Evolutionary conservation across 2,797 vertebrate species (phyloP).

Genomic region (Cyprinodon diabolis): DNA sequence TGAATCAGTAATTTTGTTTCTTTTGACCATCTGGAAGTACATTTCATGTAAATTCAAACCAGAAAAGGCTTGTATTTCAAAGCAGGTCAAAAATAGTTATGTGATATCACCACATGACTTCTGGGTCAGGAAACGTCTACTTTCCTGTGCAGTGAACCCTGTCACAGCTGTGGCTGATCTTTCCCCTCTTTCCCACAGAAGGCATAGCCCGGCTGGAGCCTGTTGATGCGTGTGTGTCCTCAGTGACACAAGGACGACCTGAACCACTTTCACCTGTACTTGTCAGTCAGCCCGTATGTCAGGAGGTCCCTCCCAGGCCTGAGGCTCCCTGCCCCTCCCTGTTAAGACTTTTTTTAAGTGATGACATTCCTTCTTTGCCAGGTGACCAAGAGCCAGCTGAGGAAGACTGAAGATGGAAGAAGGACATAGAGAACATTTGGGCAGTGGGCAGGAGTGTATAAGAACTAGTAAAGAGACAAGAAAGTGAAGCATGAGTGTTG

Average conservation of each 20-base stretch:
- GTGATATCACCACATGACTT: conserved; percentile 22
- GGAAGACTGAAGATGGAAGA: conserved; percentile 19
- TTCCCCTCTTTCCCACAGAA: conserved; percentile 55
- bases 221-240: conserved; percentile 47
- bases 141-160: conserved; percentile 50
- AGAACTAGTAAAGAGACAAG: conserved; percentile 14
- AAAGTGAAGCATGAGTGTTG: background rate
- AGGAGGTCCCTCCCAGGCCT: conserved; percentile 47
- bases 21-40: background rate
- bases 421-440: conserved; percentile 22
- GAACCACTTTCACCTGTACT: conserved; percentile 75
- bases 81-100: conserved; percentile 20
- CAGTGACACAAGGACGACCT: conserved; percentile 63
- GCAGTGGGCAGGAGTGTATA: conserved; percentile 8
- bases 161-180: conserved; percentile 65
- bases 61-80: background rate
- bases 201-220: conserved; percentile 67
- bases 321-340: conserved; percentile 26
- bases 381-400: conserved; percentile 60
- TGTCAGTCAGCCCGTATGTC: conserved; percentile 65
- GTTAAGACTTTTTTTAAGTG: conserved; percentile 50
- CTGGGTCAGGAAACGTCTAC: conserved; percentile 35
- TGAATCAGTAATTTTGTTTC: background rate
- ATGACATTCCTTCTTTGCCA: conserved; percentile 59
- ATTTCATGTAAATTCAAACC: background rate